Evolutionary conservation across 2,113 vertebrate genomes (phyloP).

Genomic region (Pseudorasbora parva): DNA sequence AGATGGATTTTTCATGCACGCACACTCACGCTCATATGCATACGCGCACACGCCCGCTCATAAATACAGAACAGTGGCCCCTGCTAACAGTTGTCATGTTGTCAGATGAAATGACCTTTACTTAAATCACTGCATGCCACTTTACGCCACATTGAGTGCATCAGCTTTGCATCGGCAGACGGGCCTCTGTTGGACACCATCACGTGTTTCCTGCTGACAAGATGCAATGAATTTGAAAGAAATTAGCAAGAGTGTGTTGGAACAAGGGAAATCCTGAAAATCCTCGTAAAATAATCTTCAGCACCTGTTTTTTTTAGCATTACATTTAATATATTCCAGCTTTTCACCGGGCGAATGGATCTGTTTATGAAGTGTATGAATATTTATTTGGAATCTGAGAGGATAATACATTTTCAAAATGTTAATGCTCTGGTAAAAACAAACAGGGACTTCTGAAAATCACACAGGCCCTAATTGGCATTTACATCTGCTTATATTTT

Average conservation of each 20-base stretch:
- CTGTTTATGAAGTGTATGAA: not conserved
- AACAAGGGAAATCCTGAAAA: not conserved
- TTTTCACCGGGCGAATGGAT: not conserved
- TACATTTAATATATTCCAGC: not conserved
- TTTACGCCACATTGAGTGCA: conserved; percentile 40
- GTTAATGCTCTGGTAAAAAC: not conserved
- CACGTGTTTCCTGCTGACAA: not conserved
- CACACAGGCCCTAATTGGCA: not conserved
- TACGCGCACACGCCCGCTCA: conserved; percentile 27
- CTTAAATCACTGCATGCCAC: conserved; percentile 43
- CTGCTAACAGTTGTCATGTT: conserved; percentile 46
- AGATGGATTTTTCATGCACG: conserved; percentile 21
- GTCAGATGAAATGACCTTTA: conserved; percentile 53
- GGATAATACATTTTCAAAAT: conserved; percentile 1
- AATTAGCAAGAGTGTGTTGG: not conserved
- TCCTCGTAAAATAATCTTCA: not conserved
- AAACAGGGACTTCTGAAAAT: not conserved
- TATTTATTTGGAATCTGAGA: conserved; percentile 17
- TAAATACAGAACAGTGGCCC: conserved; percentile 51
- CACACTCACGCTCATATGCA: conserved; percentile 1
- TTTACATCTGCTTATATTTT: not conserved
- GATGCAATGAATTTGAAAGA: not conserved
- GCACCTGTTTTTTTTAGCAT: not conserved
- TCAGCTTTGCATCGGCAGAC: conserved; percentile 18
- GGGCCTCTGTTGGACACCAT: not conserved